Base-by-base conservation (phyloP, 2,888 invertebrate species). In the Xanthia togata region DNA sequence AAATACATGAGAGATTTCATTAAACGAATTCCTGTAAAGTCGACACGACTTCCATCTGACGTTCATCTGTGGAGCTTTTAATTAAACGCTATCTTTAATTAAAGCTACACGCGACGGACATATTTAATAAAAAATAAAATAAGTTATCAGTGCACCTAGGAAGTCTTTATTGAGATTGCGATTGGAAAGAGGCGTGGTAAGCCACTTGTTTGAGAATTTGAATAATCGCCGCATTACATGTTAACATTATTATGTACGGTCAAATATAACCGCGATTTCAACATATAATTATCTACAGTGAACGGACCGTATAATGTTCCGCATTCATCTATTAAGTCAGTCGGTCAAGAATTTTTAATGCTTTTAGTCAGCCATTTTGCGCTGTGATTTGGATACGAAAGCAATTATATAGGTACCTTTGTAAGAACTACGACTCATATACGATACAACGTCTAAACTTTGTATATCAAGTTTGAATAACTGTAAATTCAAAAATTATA, bases 91-190 rank as follows among this genome's bases (percentile, higher is more conserved):
- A 93, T 92, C 93, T 95, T 95, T 93, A 95, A 96, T 96, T 96
- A 95, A 94, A 92, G 88, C 90, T 93, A 93, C 93, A 93, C 88
- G 92, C 89, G 87, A 83, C 90, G 86, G 88, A 88, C 89, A 93
- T 93, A 93, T 92, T 92, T 93, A 91, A 94, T 94, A 93, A 94
- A n/a, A 95, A 94, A 95, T 93, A 93, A 94, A 93, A 93, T 91
- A 92, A 90, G 85, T 92, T 91, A 92, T 91, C 91, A 91, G 89
- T 92, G 92, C 92, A 94, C 88, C 94, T 96, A 96, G 96, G 96
- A 96, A 96, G 95, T 96, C 95, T 96, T 96, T 95, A 96, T 96
- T 96, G 94, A 96, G 94, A 96, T 95, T 96, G 94, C 94, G 92
- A 96, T 93, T 94, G 94, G 93, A 93, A 96, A 96, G 93, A 93